Evolutionary conservation across 2,113 vertebrate species (phyloP), one percentile per base, ranked within the genome.

Genomic region (Agelaius phoeniceus): DNA sequence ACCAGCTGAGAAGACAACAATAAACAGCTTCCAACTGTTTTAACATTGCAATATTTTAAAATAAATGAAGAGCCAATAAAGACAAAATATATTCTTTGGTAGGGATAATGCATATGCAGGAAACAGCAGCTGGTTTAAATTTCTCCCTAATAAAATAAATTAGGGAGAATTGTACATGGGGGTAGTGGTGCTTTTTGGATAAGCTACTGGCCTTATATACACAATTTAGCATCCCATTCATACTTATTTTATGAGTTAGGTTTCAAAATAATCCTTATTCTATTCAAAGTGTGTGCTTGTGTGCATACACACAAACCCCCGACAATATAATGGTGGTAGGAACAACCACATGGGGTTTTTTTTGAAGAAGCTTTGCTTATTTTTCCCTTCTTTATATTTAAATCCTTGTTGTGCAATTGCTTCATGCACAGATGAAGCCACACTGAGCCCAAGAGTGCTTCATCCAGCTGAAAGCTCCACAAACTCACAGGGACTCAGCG

Each of bases 401-500:
- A 91, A 95, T 55, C 92, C 90, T 66, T 51, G 13, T 44, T 15
- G 20, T 71, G 87, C 66, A 31, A 55, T 23, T 23, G 67, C 72
- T 59, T 91, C 51, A 6, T 7, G 63, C 51, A 6, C 84, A 86
- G 76, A 46, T 52, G 37, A 93, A 94, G 77, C 51, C 27, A 8
- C 67, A 26, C 0, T 39, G 61, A 89, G 44, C 55, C 52, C 48
- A 51, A 17, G 3, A 12, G n/a, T 13, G 37, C 48, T 63, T 63
- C 66, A 67, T 15, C 35, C 69, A 54, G 61, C 48, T 41, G 74
- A 79, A 68, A 62, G 72, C 58, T 57, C 76, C 4, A 3, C 41
- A 21, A 24, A 5, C n/a, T 57, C 33, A 1, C 1, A 7, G n/a
- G 46, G 28, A 43, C 85, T 55, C 63, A 15, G 44, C 0, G 0